A percentile compares a stretch with the other conserved stretches of the same genome.
phyloP scores from a whole-genome alignment of 2,888 invertebrate species.

The Protophormia terraenovae region DNA sequence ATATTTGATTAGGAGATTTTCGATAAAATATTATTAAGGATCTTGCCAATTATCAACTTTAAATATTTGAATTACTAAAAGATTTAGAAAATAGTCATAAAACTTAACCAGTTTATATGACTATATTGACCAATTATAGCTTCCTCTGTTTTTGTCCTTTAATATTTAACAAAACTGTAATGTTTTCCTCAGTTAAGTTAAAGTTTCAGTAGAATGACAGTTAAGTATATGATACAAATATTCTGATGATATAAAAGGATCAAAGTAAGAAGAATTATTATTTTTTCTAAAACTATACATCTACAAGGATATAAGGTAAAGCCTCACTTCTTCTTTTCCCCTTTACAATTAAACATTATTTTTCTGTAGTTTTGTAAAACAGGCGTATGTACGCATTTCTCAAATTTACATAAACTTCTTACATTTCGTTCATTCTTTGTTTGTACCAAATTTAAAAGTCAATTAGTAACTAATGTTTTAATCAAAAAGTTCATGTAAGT shows the following conservation, averaged over 20 bases:
- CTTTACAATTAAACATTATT: conserved; percentile 19
- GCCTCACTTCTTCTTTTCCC: not conserved
- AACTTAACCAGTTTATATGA: too few species aligned
- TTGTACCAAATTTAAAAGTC: conserved; percentile 57
- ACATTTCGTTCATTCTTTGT: not conserved
- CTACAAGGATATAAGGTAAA: not conserved
- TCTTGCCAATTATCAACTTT: too few species aligned
- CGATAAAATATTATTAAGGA: too few species aligned
- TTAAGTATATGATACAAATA: not conserved
- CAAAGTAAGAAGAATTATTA: not conserved
- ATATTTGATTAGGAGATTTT: too few species aligned
- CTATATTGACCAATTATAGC: too few species aligned
- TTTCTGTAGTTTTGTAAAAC: not conserved
- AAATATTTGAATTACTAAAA: too few species aligned
- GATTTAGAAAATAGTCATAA: too few species aligned
- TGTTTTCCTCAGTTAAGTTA: not conserved
- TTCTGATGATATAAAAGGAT: not conserved
- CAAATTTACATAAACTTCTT: not conserved
- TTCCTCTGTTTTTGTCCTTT: not conserved
- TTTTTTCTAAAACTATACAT: not conserved
- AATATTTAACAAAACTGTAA: not conserved
- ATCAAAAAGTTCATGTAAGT: conserved; percentile 48
- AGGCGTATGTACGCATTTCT: not conserved
- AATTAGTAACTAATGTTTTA: conserved; percentile 64
- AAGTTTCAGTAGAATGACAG: not conserved